Evolutionary conservation across 1,140 invertebrate genomes (phyloP), one percentile per base, ranked within the genome.

Genomic region (Heliconius himera): DNA sequence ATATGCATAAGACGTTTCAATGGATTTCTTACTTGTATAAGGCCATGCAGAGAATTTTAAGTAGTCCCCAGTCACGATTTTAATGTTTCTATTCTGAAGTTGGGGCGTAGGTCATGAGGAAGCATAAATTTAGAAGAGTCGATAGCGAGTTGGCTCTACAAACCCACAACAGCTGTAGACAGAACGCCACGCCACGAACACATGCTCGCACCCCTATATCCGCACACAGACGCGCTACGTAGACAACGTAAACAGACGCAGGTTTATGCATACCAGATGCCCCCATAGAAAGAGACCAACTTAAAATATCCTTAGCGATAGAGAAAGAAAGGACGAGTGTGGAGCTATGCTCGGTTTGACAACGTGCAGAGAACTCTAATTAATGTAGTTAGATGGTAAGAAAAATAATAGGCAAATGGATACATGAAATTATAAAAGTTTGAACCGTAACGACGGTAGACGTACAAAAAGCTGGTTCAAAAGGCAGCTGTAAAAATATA

Each of bases 181-280:
- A 84, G 83, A 85, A 89, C 86, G 83, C 85, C 83, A 89, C 85
- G 84, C 84, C 79, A 89, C 87, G 26, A 88, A 92, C 92, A 93
- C 91, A 92, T 85, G 88, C 87, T 71, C 80, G 88, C 91, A 89
- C 90, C 91, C 89, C 91, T 91, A 86, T 83, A 89, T 84, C 75
- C 84, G 85, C 85, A 85, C 82, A 88, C 80, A 84, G 77, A 49
- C 79, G 82, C 78, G 83, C 87, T 81, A 85, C 86, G 84, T 87
- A 91, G 85, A 87, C 85, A 92, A 92, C 89, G 90, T 94, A 94
- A 93, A 93, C 93, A 93, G 79, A 88, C 88, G 85, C 91, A 92
- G 90, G 92, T 93, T 92, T 93, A 93, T 94, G 93, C 92, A 90
- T 89, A 93, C 93, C 93, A 94, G 91, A 94, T 94, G 93, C 93